Evolutionary conservation across 1,140 invertebrate genomes (phyloP).

Genomic region (Cydia splendana): DNA sequence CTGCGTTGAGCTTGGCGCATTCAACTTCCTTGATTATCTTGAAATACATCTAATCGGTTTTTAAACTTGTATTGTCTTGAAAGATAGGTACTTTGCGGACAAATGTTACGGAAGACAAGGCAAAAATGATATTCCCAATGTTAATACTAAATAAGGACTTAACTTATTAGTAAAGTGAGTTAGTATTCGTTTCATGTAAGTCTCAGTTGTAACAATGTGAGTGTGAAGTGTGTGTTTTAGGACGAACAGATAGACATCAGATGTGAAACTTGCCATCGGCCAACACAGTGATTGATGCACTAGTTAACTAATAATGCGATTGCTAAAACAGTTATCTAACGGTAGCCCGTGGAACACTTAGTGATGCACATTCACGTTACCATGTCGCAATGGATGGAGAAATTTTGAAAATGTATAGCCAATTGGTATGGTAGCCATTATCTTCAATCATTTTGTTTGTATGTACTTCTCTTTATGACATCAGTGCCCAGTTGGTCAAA

Average conservation of each 20-base stretch:
- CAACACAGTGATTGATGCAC: conserved; percentile 59
- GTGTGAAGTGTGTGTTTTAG: conserved; percentile 74
- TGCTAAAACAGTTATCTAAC: conserved; percentile 39
- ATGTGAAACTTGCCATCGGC: conserved; percentile 62
- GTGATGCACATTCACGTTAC: conserved; percentile 48
- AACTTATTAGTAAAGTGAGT: conserved; percentile 65
- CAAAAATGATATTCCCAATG: neutral
- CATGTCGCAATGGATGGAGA: conserved; percentile 13
- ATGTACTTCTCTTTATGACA: too few species aligned
- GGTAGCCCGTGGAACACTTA: conserved; percentile 47
- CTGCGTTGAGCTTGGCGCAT: too few species aligned
- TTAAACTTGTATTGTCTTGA: too few species aligned
- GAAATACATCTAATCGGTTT: too few species aligned
- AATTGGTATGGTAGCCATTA: conserved; percentile 8
- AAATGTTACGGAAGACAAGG: neutral
- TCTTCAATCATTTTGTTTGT: neutral
- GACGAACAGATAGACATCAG: conserved; percentile 75
- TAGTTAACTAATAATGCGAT: conserved; percentile 47
- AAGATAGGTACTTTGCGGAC: too few species aligned
- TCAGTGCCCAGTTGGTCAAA: too few species aligned
- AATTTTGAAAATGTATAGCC: conserved; percentile 22
- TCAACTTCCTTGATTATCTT: too few species aligned
- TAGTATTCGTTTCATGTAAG: conserved; percentile 64
- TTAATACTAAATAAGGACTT: neutral
- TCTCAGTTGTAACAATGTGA: conserved; percentile 54